Evolutionary conservation across 2,797 vertebrate genomes (phyloP), one percentile per base, ranked within the genome.

Genomic region (Pogoniulus pusillus): DNA sequence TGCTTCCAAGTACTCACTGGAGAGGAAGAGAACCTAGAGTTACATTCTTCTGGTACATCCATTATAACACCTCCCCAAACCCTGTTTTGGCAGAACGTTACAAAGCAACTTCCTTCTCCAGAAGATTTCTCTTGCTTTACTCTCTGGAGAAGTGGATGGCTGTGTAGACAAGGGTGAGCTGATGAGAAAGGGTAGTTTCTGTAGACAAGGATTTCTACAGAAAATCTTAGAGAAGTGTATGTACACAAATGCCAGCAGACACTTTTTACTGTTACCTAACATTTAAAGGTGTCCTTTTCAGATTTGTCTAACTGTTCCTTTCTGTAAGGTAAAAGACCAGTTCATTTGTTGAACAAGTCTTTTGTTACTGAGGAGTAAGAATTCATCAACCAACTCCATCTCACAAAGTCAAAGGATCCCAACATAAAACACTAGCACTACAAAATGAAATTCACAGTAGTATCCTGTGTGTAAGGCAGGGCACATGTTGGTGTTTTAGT

Each of bases 1-100:
- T n/a, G 97, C 95, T 85, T 98, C 97, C 89, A 99, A 96, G 84
- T 98, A 97, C 13, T 99, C 98, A 88, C 99, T 99, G 94, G 2
- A 83, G 69, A 59, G 41, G 54, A 37, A 57, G 47, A 23, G 30
- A 74, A 34, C 3, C 11, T 27, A 7, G 35, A 2, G 16, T 93
- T 13, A 78, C 5, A 8, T 1, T 78, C 29, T 37, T 64, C 80
- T 73, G 62, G 5, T 13, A 20, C 2, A 3, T 14, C 27, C 34
- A 43, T 16, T 10, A 7, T 22, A 30, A 35, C 6, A n/a, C 8
- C 35, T 53, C 1, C 16, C 16, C 37, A 41, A 24, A 35, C 5
- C 24, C 12, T 58, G 34, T 76, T 65, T 14, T 75, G 77, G 32
- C 54, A 93, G 26, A 34, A 58, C 0, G 3, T 5, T 22, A 53